These are phyloP conservation scores for Rhaphigaster nebulosa DNA, from an alignment of 2,888 invertebrate species.

Conservation along the genomic window DNA sequence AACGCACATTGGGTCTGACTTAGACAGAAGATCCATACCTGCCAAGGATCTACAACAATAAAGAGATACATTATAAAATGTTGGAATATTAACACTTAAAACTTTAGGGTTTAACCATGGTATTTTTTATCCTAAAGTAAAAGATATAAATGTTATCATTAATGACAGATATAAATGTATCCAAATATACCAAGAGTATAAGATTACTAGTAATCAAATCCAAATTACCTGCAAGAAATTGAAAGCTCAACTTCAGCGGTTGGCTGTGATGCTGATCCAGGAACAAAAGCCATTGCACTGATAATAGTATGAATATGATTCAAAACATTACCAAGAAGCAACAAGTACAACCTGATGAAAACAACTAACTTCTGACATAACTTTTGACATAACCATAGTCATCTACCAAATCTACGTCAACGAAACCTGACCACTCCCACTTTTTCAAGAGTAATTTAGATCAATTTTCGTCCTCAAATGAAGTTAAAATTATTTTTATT, in stretches of 20 bases:
- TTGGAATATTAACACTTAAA: too few species aligned
- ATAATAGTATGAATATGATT: neutral
- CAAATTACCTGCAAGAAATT: conserved; percentile 68
- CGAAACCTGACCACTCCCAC: conserved; percentile 13
- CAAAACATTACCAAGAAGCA: conserved; percentile 5
- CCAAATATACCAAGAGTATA: neutral
- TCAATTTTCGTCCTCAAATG: neutral
- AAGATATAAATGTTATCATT: neutral
- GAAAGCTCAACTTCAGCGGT: conserved; percentile 69
- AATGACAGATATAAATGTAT: neutral
- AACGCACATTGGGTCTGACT: conserved; percentile 73
- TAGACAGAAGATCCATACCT: conserved; percentile 72
- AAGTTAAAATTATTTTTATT: neutral
- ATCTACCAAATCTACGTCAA: neutral
- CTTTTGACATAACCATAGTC: neutral
- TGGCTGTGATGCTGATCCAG: conserved; percentile 68
- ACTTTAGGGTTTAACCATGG: neutral
- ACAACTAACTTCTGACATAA: neutral
- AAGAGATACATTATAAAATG: neutral
- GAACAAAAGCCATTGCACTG: conserved; percentile 66
- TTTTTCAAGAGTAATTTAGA: neutral
- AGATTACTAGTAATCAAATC: neutral
- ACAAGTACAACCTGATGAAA: neutral
- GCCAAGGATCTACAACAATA: conserved; percentile 69
- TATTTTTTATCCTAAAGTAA: neutral